Evolutionary conservation across 2,888 invertebrate species (phyloP).

Genomic region (Acanthococcus lagerstroemiae): DNA sequence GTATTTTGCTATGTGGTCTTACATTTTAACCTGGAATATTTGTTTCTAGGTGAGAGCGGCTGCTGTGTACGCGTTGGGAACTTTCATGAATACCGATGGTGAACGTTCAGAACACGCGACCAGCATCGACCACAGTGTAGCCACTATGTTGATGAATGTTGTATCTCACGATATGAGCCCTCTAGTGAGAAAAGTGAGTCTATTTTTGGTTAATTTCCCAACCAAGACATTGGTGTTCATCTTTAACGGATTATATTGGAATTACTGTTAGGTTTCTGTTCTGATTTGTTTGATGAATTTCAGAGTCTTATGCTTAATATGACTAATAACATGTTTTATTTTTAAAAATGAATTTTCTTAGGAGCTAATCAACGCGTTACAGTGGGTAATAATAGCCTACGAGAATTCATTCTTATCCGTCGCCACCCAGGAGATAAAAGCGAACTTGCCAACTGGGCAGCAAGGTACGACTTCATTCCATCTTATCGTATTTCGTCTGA

Average conservation of each 20-base stretch:
- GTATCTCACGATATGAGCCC: constrained; percentile 75
- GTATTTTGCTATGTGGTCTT: neutral
- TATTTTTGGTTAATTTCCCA: constrained; percentile 11
- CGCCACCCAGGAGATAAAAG: constrained; percentile 49
- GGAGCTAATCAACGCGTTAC: constrained; percentile 76
- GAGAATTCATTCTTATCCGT: constrained; percentile 79
- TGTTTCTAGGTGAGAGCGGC: constrained; percentile 67
- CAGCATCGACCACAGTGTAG: constrained; percentile 86
- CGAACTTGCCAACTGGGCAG: constrained; percentile 15
- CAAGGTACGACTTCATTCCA: too few species aligned
- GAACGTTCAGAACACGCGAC: constrained; percentile 86
- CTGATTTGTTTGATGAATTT: too few species aligned
- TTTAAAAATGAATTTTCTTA: too few species aligned
- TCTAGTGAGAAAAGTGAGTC: constrained; percentile 60
- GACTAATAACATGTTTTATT: too few species aligned
- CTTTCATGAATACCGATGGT: constrained; percentile 75
- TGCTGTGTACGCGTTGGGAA: constrained; percentile 87
- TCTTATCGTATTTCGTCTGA: neutral
- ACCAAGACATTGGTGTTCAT: too few species aligned
- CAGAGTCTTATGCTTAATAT: too few species aligned
- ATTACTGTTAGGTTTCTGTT: too few species aligned
- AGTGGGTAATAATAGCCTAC: constrained; percentile 75
- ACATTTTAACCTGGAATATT: too few species aligned
- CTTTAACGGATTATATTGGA: too few species aligned
- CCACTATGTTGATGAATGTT: constrained; percentile 70